Base-by-base conservation (phyloP, 1,140 invertebrate genomes). In the Ceratosolen solmsi region DNA sequence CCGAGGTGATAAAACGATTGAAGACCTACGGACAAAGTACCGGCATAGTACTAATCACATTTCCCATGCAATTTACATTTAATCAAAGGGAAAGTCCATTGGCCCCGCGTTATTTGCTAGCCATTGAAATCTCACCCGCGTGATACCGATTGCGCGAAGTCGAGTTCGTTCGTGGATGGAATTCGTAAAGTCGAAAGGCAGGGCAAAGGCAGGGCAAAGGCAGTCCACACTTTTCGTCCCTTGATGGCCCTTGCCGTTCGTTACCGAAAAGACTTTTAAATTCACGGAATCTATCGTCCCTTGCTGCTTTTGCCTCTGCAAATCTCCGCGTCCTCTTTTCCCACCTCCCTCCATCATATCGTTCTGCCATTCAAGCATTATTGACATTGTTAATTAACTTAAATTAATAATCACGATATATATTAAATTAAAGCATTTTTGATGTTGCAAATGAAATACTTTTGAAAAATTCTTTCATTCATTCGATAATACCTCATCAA, bases 21-120 rank as follows among this genome's bases (percentile, higher is more conserved):
- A 88, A 88, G 85, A 85, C 80, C 82, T 79, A 77, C 7, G 22
- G 2, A 83, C 83, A 81, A 87, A 89, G 87, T 86, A 85, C 79
- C 80, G 84, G 79, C 30, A 58, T 86, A 87, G 87, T 88, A 87
- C 89, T 90, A 90, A 90, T 90, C 89, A 87, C 88, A 87, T 90
- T 90, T 84, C 85, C 89, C 89, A 86, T 89, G 89, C 89, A 88
- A 91, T 91, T 90, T 91, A 88, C 90, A 90, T 91, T 91, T 90
- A 90, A 91, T 91, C 89, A 91, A 91, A 90, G 88, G 89, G 87
- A 90, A 88, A 90, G 88, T 88, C 88, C 88, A 89, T 90, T 89
- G 89, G 87, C 88, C 88, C 87, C 86, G 86, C 88, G 89, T 87
- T 90, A 90, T 89, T 90, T 90, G 87, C 90, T 89, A 88, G 86